phyloP scores from a whole-genome alignment of 2,113 vertebrate genomes.

The Pipra filicauda region DNA sequence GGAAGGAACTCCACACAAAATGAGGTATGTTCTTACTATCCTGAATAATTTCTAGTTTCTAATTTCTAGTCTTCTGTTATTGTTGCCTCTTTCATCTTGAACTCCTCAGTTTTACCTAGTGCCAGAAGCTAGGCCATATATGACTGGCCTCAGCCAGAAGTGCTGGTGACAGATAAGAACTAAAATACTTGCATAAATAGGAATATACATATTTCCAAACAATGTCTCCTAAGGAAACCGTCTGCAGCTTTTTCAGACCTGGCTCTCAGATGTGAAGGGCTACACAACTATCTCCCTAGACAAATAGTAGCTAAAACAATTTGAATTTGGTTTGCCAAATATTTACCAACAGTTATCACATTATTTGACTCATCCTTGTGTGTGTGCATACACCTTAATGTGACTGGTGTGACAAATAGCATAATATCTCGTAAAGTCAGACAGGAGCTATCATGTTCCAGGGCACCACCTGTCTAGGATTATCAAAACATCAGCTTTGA shows the following conservation, averaged over 20 bases:
- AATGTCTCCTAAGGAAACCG: not conserved
- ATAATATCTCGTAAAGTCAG: not conserved
- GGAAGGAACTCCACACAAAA: not conserved
- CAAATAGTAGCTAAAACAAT: not conserved
- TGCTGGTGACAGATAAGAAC: not conserved
- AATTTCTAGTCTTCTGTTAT: not conserved
- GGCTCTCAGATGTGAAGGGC: not conserved
- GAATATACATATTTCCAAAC: not conserved
- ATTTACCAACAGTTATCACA: not conserved
- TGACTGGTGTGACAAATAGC: not conserved
- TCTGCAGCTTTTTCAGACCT: not conserved
- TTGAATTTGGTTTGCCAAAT: not conserved
- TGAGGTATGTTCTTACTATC: not conserved
- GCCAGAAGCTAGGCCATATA: not conserved
- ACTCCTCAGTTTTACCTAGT: not conserved
- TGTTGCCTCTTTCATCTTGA: not conserved
- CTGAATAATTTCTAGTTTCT: not conserved
- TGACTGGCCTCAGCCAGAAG: not conserved
- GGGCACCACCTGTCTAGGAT: not conserved
- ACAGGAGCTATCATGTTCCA: not conserved
- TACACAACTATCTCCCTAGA: not conserved
- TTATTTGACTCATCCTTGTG: not conserved
- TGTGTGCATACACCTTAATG: not conserved
- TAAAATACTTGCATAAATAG: not conserved
- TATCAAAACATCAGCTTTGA: not conserved